Base-by-base conservation (phyloP, 2,797 vertebrate species). In the Sebastes aleutianus region DNA sequence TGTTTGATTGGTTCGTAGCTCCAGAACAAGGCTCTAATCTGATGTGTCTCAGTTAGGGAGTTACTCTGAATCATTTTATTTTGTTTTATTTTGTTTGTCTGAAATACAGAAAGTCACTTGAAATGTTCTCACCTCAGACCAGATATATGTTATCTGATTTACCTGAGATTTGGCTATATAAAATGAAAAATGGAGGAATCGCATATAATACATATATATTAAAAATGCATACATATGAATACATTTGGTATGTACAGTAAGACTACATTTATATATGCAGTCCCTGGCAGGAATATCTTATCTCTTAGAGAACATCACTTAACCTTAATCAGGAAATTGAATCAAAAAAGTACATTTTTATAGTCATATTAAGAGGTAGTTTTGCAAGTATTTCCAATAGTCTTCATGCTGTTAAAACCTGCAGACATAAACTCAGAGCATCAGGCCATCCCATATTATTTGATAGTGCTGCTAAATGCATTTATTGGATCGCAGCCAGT, bases 381-480 rank as follows among this genome's bases (percentile, higher is more conserved):
- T 87, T 74, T 85, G 68, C 71, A 80, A 67, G 76, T 86, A 54
- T 86, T 76, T 88, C 64, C 66, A 61, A 24, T 24, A 16, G 79
- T 85, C 67, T 74, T 53, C 66, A 39, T 56, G 70, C 84, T 58
- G 79, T 53, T 87, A 50, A 82, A 76, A 85, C 87, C 87, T 80
- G 71, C 62, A 72, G 56, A 84, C 82, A 82, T 82, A 71, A 89
- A 89, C 79, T 58, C 69, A 36, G 64, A 78, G 75, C 29, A 86
- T 85, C 78, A 82, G 67, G 78, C 80, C 75, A 67, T 66, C 70
- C 64, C 64, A 68, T 83, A 62, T 84, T 82, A 85, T 90, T 71
- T 39, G 36, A 92, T 77, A 84, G 78, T 58, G 83, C 88, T 89
- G 89, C 91, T 91, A 90, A 93, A 93, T 92, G 87, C 89, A 88